phyloP scores from a whole-genome alignment of 2,113 vertebrate species.

The Malurus cyaneus region DNA sequence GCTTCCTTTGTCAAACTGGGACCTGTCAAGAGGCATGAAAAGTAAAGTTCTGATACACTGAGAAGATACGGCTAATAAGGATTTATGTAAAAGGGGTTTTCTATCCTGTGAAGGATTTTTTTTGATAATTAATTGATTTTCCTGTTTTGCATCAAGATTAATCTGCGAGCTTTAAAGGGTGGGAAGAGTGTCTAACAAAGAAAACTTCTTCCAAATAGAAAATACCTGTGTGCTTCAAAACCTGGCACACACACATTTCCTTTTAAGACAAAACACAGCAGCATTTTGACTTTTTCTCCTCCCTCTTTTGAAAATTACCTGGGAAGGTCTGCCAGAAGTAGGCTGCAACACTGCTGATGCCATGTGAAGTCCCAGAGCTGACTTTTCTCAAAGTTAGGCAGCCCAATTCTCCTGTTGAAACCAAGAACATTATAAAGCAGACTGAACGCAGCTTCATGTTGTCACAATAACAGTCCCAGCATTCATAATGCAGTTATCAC shows the following conservation, averaged over 20 bases:
- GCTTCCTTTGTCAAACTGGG: neutral
- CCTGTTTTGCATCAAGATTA: neutral
- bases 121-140: neutral
- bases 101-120: neutral
- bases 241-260: rapidly evolving
- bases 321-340: neutral
- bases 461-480: neutral
- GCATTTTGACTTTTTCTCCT: neutral
- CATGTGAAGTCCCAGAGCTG: neutral
- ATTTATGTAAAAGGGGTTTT: neutral
- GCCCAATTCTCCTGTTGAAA: neutral
- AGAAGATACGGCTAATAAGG: neutral
- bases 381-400: neutral
- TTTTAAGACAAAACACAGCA: neutral
- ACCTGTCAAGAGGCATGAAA: neutral
- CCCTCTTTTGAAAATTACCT: neutral
- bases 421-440: neutral
- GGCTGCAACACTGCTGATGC: neutral
- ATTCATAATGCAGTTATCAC: neutral
- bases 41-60: neutral
- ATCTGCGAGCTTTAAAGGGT: neutral
- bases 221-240: neutral
- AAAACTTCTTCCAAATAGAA: neutral
- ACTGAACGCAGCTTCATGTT: neutral
- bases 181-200: neutral